Base-by-base conservation (phyloP, 1,140 invertebrate genomes). In the Drosophila grimshawi region DNA sequence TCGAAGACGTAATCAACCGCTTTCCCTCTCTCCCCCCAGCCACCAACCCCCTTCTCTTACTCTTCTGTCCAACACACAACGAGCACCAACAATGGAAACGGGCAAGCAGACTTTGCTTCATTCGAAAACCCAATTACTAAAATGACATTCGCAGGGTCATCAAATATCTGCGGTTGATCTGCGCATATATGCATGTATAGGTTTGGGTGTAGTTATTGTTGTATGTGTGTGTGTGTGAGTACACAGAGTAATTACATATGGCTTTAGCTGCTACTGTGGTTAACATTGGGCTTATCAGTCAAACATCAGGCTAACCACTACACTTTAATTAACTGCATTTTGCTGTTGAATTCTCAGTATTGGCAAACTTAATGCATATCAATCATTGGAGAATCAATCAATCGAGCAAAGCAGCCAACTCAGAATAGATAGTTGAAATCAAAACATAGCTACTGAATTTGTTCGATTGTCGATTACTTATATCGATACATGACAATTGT, bases 81-180 rank as follows among this genome's bases (percentile, higher is more conserved):
- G 60, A 46, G 46, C 19, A 19, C 5, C 10, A 41, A 37, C 41
- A 11, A 67, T 66, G 55, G 35, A 49, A 76, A 64, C 19, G 19
- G 19, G 62, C 39, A 2, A 41, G 30, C 37, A 5, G 46, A 35
- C 59, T 66, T 77, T 65, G 63, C 72, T 48, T 33, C 46, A 43
- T n/a, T 69, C 60, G 67, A 62, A 78, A 86, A 82, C 79, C 83
- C 83, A 86, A 86, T 88, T 86, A 88, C 76, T 80, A 60, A 53
- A 82, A 88, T 88, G 83, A 88, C 83, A 86, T 80, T 88, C 75
- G 49, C 80, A 77, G 69, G 53, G 55, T 32, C 78, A 68, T 61
- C 68, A n/a, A 19, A 41, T 51, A 59, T 41, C 62, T 55, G 53
- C 35, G 46, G 46, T 72, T 63, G 57, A 19, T 19, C 1, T 60